Evolutionary conservation across 2,113 vertebrate genomes (phyloP).

Genomic region (Nothocercus julius): DNA sequence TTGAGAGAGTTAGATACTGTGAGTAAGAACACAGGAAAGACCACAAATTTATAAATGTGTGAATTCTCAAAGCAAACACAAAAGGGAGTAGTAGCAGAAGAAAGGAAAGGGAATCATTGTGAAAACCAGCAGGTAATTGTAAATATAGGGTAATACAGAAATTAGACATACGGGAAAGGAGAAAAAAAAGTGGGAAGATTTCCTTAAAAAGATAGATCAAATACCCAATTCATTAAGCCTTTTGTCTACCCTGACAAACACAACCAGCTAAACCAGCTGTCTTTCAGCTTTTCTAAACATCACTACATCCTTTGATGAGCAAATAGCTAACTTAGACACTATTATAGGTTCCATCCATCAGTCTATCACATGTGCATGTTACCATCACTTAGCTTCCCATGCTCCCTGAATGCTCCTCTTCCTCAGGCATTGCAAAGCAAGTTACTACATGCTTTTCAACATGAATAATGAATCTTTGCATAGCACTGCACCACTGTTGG

Average conservation of each 20-base stretch:
- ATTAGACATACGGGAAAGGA: conserved; percentile 13
- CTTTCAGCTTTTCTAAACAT: not conserved
- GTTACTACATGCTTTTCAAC: not conserved
- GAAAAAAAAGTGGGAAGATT: not conserved
- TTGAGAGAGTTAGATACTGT: not conserved
- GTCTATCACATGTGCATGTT: not conserved
- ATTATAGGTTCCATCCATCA: not conserved
- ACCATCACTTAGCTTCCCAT: not conserved
- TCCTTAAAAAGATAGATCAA: not conserved
- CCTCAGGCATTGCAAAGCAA: not conserved
- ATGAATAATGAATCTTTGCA: not conserved
- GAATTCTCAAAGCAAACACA: not conserved
- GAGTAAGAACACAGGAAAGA: not conserved
- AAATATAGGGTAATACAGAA: not conserved
- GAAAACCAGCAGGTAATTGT: not conserved
- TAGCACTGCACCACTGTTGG: rapidly evolving
- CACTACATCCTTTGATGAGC: not conserved
- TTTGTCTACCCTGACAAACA: not conserved
- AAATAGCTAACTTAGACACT: not conserved
- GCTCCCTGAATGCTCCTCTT: not conserved
- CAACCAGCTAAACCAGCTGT: conserved; percentile 21
- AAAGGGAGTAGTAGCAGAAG: not conserved
- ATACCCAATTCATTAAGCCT: not conserved
- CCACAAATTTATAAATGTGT: not conserved
- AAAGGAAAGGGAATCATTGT: not conserved